Conservation (phyloP, 2,113 vertebrate species). For the Bucco capensis region DNA sequence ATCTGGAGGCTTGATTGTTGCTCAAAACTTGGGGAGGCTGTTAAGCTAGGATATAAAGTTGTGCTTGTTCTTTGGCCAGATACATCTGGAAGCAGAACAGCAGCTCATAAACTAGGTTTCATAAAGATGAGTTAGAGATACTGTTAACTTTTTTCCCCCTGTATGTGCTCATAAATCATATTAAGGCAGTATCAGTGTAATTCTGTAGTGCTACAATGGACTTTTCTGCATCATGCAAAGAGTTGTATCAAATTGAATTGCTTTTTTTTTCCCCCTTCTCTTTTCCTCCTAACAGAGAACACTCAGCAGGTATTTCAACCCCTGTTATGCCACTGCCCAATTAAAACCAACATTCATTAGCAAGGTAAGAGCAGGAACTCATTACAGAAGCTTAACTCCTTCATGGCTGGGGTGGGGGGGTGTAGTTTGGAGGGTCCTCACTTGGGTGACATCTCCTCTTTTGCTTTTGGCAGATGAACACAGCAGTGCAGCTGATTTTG, state of each 20-base stretch:
- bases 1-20: neutral
- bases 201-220: neutral
- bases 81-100: neutral
- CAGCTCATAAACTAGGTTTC: neutral
- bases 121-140: neutral
- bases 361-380: constrained; percentile 81
- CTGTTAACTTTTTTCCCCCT: neutral
- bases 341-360: constrained; percentile 96
- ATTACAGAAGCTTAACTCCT: neutral
- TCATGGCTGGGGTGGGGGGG: neutral
- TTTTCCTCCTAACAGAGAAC: constrained; percentile 80
- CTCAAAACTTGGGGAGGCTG: neutral
- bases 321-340: constrained; percentile 95
- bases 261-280: neutral
- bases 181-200: neutral
- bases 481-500: constrained; percentile 89
- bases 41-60: neutral
- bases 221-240: neutral
- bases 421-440: neutral
- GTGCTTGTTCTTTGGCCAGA: neutral
- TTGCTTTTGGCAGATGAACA: constrained; percentile 83
- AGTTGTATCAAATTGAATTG: neutral
- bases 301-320: constrained; percentile 94
- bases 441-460: neutral
- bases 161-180: neutral